phyloP scores from a whole-genome alignment of 2,113 vertebrate species.

The Lathamus discolor region DNA sequence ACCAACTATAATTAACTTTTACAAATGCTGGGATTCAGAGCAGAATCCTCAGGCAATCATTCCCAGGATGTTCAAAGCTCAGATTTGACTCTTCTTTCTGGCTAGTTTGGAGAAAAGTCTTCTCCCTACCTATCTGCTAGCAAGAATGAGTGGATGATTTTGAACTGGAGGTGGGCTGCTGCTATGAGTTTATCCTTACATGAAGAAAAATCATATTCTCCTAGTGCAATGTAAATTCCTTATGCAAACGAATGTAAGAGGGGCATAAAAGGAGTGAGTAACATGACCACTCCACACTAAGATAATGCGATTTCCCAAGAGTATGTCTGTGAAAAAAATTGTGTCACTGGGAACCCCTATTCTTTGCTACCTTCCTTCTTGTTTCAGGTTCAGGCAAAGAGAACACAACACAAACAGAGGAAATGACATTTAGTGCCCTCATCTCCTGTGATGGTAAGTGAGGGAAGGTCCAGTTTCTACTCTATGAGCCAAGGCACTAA shows the following conservation, averaged over 20 bases:
- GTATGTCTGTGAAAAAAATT: background rate
- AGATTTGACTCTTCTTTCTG: background rate
- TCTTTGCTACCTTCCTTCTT: background rate
- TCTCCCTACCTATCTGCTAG: background rate
- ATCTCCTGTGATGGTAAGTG: fast-evolving
- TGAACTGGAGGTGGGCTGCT: background rate
- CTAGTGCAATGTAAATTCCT: background rate
- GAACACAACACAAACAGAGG: background rate
- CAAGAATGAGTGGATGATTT: background rate
- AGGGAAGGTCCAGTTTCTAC: background rate
- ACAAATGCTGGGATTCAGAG: background rate
- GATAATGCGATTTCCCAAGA: background rate
- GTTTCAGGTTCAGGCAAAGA: background rate
- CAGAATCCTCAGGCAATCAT: background rate
- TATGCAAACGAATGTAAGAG: background rate
- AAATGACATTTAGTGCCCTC: background rate
- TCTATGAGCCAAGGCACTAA: background rate
- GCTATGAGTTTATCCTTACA: background rate
- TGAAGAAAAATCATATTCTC: background rate
- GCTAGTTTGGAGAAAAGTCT: background rate
- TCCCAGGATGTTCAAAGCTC: background rate
- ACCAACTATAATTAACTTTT: background rate
- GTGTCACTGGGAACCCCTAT: background rate
- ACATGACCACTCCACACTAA: background rate
- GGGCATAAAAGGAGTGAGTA: background rate